Base-by-base conservation (phyloP, 2,888 invertebrate species). In the Cremastobaeus sp. region DNA sequence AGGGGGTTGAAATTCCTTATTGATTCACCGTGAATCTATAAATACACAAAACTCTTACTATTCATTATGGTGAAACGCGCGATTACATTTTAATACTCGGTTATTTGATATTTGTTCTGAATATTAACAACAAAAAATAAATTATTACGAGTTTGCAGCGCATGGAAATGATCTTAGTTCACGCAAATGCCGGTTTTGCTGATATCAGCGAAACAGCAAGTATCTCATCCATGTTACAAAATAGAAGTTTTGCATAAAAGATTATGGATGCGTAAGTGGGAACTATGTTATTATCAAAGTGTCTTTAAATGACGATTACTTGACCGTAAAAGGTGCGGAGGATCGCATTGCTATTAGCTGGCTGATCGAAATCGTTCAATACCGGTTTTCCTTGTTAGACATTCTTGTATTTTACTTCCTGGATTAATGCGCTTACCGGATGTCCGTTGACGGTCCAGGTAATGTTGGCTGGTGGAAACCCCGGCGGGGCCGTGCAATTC, bases 401-500 rank as follows among this genome's bases (percentile, higher is more conserved):
- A 64, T 62, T 52, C 55, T 52, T 17, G 57, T 54, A 52, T 41
- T 11, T 62, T 41, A 35, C 60, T 71, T 66, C 52, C 66, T 60
- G 48, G 52, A 72, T 57, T 57, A 43, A 45, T 45, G 48, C 74
- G 52, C 79, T 57, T 85, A 87, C 87, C 86, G 81, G 81, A 79
- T 77, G 78, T 77, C 92, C 92, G 84, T 93, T 93, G 55, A 93
- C 89, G 76, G 91, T 91, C 89, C 93, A 93, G 45, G 93, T 93
- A 80, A 93, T 89, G 86, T 93, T 93, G 50, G 91, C 91, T 9
- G 92, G 89, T 17, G 93, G 93, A 86, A 91, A 91, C 50, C 92
- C 90, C 11, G 90, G 90, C 11, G 93, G 92, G 15, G 92, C 90
- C 5, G 92, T 92, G 82, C 93, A 93, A 71, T 93, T 93, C 37